Evolutionary conservation across 2,797 vertebrate species (phyloP).

Genomic region (Acropternis orthonyx): DNA sequence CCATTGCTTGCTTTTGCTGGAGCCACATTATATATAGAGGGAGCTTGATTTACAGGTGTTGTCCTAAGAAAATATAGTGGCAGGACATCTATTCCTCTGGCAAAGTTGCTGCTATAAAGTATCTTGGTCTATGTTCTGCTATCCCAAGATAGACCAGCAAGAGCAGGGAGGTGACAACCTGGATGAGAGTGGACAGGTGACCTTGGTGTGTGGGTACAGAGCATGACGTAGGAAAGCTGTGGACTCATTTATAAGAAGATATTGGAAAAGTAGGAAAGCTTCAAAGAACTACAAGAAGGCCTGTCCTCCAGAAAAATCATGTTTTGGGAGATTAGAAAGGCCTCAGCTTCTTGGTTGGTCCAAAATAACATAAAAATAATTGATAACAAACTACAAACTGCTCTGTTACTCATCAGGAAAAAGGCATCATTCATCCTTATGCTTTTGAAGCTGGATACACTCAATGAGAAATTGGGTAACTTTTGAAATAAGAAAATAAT

Average conservation of each 20-base stretch:
- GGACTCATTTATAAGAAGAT: not conserved
- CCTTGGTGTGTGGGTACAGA: not conserved
- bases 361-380: not conserved
- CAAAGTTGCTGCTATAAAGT: not conserved
- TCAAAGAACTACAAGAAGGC: not conserved
- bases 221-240: not conserved
- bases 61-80: not conserved
- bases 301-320: not conserved
- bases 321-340: not conserved
- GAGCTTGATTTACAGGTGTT: not conserved
- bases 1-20: not conserved
- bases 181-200: not conserved
- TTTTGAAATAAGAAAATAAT: not conserved
- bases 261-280: not conserved
- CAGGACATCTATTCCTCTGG: not conserved
- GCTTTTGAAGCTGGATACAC: not conserved
- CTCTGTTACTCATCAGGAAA: not conserved
- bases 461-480: not conserved
- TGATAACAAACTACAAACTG: not conserved
- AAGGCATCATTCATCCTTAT: not conserved
- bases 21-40: not conserved
- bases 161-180: not conserved
- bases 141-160: not conserved
- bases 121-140: not conserved
- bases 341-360: not conserved